Evolutionary conservation across 1,140 invertebrate genomes (phyloP).

Genomic region (Dolichoris vasculosae): DNA sequence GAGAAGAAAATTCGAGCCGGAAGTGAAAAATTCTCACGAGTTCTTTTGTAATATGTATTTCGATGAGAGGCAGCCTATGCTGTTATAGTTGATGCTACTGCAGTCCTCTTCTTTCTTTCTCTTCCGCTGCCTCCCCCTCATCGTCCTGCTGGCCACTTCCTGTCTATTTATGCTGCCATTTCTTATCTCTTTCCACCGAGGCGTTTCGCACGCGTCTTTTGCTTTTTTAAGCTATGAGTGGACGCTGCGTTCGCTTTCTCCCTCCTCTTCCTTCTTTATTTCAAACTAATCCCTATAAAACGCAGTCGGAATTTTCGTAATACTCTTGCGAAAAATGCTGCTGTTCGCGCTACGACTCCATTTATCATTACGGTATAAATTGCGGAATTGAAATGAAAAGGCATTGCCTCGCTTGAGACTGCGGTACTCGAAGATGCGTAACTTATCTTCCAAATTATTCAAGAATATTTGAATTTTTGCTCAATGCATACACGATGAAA

Average conservation of each 20-base stretch:
- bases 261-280: neutral
- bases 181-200: slow-evolving; percentile 41
- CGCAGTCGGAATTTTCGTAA: too few relatives aligned
- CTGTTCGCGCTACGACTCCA: slow-evolving; percentile 1
- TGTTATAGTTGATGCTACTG: neutral
- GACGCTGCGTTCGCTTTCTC: neutral
- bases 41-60: slow-evolving; percentile 8
- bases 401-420: too few relatives aligned
- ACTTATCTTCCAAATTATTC: neutral
- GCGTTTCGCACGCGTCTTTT: neutral
- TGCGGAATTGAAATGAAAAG: neutral
- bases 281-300: neutral
- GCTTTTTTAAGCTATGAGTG: too few relatives aligned
- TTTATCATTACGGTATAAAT: slow-evolving; percentile 22
- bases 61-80: neutral
- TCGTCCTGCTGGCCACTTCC: slow-evolving; percentile 13
- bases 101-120: neutral
- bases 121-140: neutral
- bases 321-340: too few relatives aligned
- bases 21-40: slow-evolving; percentile 34
- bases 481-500: neutral
- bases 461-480: neutral
- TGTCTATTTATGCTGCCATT: slow-evolving; percentile 44
- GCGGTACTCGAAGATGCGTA: too few relatives aligned
- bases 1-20: slow-evolving; percentile 2